These are phyloP conservation scores for Oryzias melastigma DNA, from an alignment of 2,113 vertebrate species.

Conservation along the genomic window DNA sequence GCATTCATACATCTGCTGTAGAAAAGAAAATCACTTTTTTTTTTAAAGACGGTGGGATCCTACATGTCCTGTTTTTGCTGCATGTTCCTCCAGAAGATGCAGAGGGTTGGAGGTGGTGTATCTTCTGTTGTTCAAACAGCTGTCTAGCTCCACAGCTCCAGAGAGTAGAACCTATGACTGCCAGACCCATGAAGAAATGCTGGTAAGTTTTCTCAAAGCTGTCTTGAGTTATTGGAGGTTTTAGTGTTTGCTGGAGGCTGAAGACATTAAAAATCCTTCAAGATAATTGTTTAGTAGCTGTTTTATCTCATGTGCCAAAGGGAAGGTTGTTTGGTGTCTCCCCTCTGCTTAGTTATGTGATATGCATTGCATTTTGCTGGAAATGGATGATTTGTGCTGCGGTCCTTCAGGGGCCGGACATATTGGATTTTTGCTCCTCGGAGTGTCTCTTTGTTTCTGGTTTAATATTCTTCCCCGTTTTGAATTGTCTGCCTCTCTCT, in stretches of 20 bases:
- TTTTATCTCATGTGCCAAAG: constrained; percentile 5
- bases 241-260: background rate
- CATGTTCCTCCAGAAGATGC: too few relatives aligned
- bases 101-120: too few relatives aligned
- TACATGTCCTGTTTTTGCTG: too few relatives aligned
- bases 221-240: background rate
- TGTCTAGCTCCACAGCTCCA: too few relatives aligned
- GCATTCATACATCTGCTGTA: too few relatives aligned
- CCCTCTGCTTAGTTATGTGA: constrained; percentile 12
- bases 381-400: constrained; percentile 30
- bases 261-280: constrained; percentile 3
- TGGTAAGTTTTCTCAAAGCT: background rate
- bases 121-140: too few relatives aligned
- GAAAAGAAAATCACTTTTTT: too few relatives aligned
- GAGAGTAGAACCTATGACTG: too few relatives aligned
- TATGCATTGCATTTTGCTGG: constrained; percentile 5
- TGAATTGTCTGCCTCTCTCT: constrained; percentile 19
- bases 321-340: constrained; percentile 7
- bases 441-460: constrained; percentile 27
- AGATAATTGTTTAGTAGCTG: background rate
- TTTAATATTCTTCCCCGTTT: constrained; percentile 39
- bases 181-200: too few relatives aligned
- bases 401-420: constrained; percentile 18
- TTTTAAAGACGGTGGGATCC: too few relatives aligned
- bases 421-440: constrained; percentile 42